Percentiles rank a stretch among this genome's conserved stretches.
Evolutionary conservation across 92 coral and sea anemone species (phyloP).

Genomic region (Metridium senile): DNA sequence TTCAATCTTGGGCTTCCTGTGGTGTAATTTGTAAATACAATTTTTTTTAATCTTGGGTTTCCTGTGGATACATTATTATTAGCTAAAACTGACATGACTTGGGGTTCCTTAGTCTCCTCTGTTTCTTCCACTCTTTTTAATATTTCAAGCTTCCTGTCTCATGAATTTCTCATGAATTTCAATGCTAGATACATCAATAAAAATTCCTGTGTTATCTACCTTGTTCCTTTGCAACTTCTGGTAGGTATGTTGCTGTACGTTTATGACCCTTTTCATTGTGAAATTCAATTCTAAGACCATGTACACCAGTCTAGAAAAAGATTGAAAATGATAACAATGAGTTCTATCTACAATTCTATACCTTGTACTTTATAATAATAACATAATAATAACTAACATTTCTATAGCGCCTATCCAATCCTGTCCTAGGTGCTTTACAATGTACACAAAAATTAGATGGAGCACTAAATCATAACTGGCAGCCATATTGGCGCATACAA

Average conservation of each 20-base stretch:
- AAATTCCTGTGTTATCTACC: slow-evolving; percentile 60
- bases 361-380: background rate
- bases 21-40: no score
- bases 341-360: background rate
- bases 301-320: slow-evolving; percentile 81
- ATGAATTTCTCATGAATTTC: no score
- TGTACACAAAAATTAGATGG: background rate
- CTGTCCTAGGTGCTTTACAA: no score
- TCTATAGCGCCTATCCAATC: no score
- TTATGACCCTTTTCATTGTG: slow-evolving; percentile 89
- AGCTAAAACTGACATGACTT: no score
- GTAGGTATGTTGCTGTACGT: slow-evolving; percentile 96
- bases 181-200: no score
- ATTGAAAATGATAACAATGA: background rate
- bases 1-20: no score
- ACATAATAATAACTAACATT: background rate
- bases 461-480: no score
- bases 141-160: no score
- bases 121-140: no score
- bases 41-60: no score
- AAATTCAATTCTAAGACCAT: slow-evolving; percentile 99
- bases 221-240: slow-evolving; percentile 99
- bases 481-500: no score
- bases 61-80: background rate
- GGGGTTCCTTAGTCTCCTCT: background rate